Evolutionary conservation across 2,888 invertebrate genomes (phyloP), one percentile per base, ranked within the genome.

Genomic region (Acanthosepion esculentum): DNA sequence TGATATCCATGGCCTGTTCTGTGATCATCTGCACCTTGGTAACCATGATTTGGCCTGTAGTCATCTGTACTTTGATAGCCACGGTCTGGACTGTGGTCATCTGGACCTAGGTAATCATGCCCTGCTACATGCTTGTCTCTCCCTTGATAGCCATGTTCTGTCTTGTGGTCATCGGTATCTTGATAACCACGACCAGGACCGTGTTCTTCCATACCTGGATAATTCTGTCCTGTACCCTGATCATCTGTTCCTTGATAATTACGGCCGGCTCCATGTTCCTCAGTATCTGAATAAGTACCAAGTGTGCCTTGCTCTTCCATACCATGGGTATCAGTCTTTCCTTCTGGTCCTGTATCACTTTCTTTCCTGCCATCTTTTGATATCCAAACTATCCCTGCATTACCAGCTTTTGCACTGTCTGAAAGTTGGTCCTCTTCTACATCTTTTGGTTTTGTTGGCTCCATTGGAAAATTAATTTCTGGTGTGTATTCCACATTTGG

Each of bases 391-490:
- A 93, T 93, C 0, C 93, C 93, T 26, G 93, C 93, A 29, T 93
- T 93, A 29, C 93, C n/a, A n/a, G 93, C 48, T 93, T 93, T 93
- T 12, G 48, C 93, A 29, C 53, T 50, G n/a, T 93, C 93, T 6
- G 93, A 50, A 50, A 53, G 93, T 48, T 23, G 50, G 53, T 33
- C 50, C 26, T 92, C 93, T 53, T 93, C 92, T 26, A n/a, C 20
- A 26, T 50, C 50, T 53, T 93, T 48, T 48, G 26, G n/a, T 48
- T 93, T 93, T n/a, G 48, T 53, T 48, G 93, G 29, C 29, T 93
- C 50, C 33, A 93, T 53, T 53, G 93, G 93, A 29, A 53, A 93
- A 48, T 93, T 93, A n/a, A 93, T 93, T 93, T 93, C 93, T 18
- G 93, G 93, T 93, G 93, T 93, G 53, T 48, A 93, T 53, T 93